phyloP scores from a whole-genome alignment of 2,113 vertebrate genomes.

The Entomyzon cyanotis region DNA sequence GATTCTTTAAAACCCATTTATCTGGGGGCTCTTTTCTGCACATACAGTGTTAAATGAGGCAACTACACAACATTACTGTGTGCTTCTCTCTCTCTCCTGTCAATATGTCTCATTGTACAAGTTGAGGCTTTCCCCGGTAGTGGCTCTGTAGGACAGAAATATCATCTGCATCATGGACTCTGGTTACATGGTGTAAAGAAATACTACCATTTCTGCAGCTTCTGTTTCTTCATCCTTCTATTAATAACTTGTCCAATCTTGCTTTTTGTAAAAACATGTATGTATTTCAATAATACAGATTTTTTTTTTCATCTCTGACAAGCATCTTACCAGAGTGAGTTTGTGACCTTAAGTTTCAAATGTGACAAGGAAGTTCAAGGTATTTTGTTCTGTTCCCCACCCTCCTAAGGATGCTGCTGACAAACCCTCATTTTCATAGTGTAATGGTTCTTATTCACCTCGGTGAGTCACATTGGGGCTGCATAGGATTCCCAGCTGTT shows the following conservation, averaged over 20 bases:
- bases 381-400: neutral
- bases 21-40: neutral
- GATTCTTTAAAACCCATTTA: neutral
- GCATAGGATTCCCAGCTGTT: neutral
- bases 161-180: neutral
- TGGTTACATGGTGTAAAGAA: neutral
- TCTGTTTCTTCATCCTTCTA: neutral
- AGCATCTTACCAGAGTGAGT: neutral
- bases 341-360: neutral
- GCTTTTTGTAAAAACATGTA: neutral
- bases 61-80: accelerated
- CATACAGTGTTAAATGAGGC: neutral
- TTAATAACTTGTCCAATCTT: neutral
- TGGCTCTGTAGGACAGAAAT: neutral
- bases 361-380: neutral
- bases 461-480: neutral
- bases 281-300: neutral
- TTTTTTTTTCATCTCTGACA: neutral
- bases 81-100: neutral
- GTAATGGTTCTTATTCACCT: neutral
- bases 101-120: accelerated
- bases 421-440: neutral
- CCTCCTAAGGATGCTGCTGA: neutral
- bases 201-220: neutral
- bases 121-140: neutral